Conservation (phyloP, 2,888 invertebrate species). For the Mycalesis mineus region DNA sequence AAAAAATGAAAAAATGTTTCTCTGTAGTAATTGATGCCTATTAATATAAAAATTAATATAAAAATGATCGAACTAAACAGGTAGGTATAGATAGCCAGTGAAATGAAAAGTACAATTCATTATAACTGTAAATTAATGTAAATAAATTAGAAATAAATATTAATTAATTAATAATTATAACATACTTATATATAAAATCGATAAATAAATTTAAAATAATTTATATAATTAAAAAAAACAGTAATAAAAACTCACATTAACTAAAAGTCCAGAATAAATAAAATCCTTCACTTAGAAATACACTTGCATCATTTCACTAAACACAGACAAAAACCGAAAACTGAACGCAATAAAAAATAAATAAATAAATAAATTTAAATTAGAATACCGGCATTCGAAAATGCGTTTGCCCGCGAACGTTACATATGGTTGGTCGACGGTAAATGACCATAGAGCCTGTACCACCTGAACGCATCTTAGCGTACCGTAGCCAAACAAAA, state of each 20-base stretch:
- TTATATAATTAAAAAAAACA: neutral
- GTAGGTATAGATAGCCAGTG: no score
- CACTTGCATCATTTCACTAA: conserved; percentile 3
- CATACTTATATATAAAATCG: no score
- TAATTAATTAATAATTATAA: no score
- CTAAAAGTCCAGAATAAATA: neutral
- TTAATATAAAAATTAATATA: no score
- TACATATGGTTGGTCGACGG: conserved; percentile 52
- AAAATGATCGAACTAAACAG: no score
- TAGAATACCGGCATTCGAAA: conserved; percentile 41
- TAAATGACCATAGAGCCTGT: conserved; percentile 58
- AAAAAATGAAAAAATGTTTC: no score
- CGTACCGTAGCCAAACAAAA: conserved; percentile 24
- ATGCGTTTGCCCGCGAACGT: conserved; percentile 51
- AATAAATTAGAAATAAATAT: no score
- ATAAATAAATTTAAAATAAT: neutral
- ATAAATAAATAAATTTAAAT: conserved; percentile 30
- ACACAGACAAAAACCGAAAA: conserved; percentile 3
- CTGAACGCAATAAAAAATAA: conserved; percentile 12
- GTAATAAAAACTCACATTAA: neutral
- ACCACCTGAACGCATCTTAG: conserved; percentile 37
- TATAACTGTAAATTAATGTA: no score
- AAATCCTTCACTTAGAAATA: neutral
- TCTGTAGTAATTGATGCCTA: no score
- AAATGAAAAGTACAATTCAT: no score